Conservation (phyloP, 2,888 invertebrate species). For the Ischnus inquisitorius region DNA sequence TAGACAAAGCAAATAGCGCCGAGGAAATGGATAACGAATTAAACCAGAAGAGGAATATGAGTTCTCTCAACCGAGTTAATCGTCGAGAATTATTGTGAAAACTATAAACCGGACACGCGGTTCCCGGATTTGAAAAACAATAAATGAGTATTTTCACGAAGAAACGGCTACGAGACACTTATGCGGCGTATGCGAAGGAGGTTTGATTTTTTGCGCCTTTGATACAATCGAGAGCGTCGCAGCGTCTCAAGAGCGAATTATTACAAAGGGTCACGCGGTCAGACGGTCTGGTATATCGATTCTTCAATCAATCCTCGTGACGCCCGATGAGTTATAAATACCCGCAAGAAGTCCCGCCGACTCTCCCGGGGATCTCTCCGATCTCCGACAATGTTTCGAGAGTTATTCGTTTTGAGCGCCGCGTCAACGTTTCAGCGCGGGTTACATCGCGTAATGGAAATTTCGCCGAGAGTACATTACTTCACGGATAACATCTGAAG, state of each 20-base stretch:
- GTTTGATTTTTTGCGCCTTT: background rate
- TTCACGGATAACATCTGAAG: conserved; percentile 32
- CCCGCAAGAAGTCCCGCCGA: conserved; percentile 2
- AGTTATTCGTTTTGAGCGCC: background rate
- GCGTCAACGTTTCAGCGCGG: background rate
- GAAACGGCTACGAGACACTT: background rate
- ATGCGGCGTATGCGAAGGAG: background rate
- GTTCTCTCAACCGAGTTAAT: conserved; percentile 35
- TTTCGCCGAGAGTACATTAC: conserved; percentile 9
- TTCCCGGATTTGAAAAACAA: conserved; percentile 34
- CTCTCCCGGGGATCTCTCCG: conserved; percentile 2
- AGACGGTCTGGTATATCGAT: conserved; percentile 33
- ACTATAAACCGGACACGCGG: conserved; percentile 54
- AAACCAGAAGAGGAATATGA: conserved; percentile 22
- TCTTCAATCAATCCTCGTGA: conserved; percentile 24
- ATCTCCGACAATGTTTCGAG: background rate
- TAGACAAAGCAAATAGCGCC: background rate
- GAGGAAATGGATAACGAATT: conserved; percentile 20
- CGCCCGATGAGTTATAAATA: conserved; percentile 22
- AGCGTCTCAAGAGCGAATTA: conserved; percentile 28
- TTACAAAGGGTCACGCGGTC: conserved; percentile 51
- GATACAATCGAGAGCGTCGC: conserved; percentile 28
- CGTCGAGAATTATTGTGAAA: conserved; percentile 27
- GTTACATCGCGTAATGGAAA: conserved; percentile 13
- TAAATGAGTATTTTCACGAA: background rate